Evolutionary conservation across 2,797 vertebrate species (phyloP).

Genomic region (Australoheros facetus): DNA sequence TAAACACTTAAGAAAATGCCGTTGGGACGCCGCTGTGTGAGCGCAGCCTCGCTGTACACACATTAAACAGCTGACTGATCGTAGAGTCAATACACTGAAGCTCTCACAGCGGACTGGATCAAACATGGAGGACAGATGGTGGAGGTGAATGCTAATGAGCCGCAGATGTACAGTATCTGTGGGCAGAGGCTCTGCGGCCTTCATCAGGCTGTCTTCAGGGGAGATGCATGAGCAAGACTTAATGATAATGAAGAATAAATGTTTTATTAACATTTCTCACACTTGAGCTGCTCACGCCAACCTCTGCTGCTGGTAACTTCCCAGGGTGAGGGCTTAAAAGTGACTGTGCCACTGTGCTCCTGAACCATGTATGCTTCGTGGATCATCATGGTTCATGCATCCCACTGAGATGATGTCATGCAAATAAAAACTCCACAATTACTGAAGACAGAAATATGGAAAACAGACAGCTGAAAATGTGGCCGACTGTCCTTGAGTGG

Average conservation of each 20-base stretch:
- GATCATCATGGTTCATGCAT: not conserved
- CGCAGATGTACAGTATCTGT: conserved; percentile 20
- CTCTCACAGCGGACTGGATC: conserved; percentile 44
- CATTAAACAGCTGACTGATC: conserved; percentile 47
- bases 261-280: conserved; percentile 5
- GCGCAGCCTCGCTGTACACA: conserved; percentile 9
- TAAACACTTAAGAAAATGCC: conserved; percentile 49
- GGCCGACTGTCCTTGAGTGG: too few species aligned
- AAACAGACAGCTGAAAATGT: too few species aligned
- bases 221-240: conserved; percentile 6
- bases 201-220: conserved; percentile 9
- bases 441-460: too few species aligned
- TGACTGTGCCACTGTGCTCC: not conserved
- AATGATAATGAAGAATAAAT: not conserved
- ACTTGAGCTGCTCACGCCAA: not conserved
- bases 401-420: not conserved
- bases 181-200: conserved; percentile 14
- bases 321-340: not conserved
- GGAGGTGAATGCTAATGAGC: conserved; percentile 49
- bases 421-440: not conserved
- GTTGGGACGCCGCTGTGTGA: not conserved
- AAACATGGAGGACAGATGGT: conserved; percentile 48
- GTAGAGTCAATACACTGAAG: conserved; percentile 38
- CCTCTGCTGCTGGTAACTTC: not conserved
- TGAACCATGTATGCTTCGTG: not conserved